phyloP scores from a whole-genome alignment of 2,888 invertebrate species.

The Pristionchus exspectatus region DNA sequence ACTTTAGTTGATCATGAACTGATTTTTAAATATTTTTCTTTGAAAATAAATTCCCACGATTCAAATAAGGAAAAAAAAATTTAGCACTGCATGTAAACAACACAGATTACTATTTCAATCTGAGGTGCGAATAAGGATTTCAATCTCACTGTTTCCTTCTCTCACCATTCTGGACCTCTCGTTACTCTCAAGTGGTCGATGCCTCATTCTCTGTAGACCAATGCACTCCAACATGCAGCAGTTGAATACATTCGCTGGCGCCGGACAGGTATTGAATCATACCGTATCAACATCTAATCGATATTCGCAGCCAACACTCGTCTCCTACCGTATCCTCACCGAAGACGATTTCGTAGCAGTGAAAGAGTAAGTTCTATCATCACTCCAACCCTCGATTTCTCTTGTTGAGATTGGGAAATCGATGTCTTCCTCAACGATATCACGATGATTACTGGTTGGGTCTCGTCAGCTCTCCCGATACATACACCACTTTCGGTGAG shows the following conservation, averaged over 20 bases:
- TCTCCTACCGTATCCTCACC: conserved; percentile 33
- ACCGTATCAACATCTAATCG: background rate
- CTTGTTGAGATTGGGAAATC: conserved; percentile 37
- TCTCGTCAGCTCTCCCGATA: conserved; percentile 13
- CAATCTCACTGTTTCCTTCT: background rate
- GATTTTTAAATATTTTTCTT: background rate
- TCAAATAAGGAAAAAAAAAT: too few species aligned
- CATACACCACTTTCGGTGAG: conserved; percentile 47
- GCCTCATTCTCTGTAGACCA: background rate
- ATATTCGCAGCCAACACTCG: conserved; percentile 2
- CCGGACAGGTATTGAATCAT: background rate
- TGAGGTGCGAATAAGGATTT: background rate
- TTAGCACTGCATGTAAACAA: background rate
- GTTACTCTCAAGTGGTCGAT: conserved; percentile 19
- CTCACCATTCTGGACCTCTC: background rate
- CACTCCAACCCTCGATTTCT: background rate
- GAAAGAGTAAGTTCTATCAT: conserved; percentile 14
- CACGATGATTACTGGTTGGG: conserved; percentile 44
- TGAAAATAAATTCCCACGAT: too few species aligned
- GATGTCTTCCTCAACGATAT: conserved; percentile 48
- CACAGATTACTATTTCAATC: background rate
- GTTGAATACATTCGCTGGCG: conserved; percentile 27
- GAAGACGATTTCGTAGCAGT: conserved; percentile 45
- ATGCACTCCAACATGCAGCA: conserved; percentile 40
- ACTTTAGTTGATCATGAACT: background rate